Conservation (phyloP, 2,797 vertebrate species). For the Rhadinocentrus ornatus region DNA sequence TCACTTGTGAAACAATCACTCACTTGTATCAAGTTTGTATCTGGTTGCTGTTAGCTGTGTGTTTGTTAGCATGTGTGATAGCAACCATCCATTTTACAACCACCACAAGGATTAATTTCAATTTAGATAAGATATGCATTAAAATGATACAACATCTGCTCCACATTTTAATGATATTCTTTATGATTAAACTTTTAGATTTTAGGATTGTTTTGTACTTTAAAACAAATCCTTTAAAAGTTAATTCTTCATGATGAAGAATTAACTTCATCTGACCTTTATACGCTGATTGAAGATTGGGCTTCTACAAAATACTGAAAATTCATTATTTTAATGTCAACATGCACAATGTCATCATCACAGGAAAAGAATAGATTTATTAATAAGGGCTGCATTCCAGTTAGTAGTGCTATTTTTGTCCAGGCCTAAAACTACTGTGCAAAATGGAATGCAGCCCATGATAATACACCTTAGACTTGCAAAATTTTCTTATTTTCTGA, state of each 20-base stretch:
- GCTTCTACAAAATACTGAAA: too few relatives aligned
- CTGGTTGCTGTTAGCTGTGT: neutral
- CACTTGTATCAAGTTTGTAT: conserved; percentile 31
- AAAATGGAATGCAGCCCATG: too few relatives aligned
- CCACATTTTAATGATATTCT: neutral
- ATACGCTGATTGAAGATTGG: neutral
- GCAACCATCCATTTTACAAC: neutral
- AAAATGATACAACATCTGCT: neutral
- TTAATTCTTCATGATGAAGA: too few relatives aligned
- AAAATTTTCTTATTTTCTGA: too few relatives aligned
- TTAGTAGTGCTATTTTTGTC: too few relatives aligned
- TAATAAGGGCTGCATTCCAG: too few relatives aligned
- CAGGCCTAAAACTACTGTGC: too few relatives aligned
- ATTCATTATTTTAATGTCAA: too few relatives aligned
- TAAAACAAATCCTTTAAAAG: neutral
- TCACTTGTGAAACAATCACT: conserved; percentile 53
- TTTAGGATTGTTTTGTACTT: neutral
- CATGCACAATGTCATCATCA: too few relatives aligned
- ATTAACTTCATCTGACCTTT: neutral
- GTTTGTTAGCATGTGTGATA: neutral
- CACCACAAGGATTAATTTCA: neutral
- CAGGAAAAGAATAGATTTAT: too few relatives aligned
- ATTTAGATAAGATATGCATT: neutral
- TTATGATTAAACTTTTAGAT: neutral
- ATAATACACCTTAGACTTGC: too few relatives aligned